These are phyloP conservation scores for Ailuropoda melanoleuca DNA, from an alignment of 2,113 vertebrate genomes.

Conservation along the genomic window DNA sequence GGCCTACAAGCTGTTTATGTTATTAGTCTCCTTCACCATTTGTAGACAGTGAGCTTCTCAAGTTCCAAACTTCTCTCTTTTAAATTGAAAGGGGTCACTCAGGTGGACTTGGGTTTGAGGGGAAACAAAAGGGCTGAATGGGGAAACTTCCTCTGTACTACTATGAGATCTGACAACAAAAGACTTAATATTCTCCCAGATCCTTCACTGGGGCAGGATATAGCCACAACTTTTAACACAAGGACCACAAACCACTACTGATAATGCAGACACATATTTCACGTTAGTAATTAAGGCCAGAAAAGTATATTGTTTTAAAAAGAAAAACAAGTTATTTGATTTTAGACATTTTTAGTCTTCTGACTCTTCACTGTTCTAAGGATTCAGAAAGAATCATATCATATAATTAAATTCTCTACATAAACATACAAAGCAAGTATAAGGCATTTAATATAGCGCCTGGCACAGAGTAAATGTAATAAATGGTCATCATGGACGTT, in stretches of 20 bases:
- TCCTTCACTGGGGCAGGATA: not conserved
- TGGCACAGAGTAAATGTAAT: not conserved
- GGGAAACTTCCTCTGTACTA: not conserved
- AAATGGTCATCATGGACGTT: not conserved
- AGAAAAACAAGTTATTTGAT: not conserved
- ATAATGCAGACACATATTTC: not conserved
- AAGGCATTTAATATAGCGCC: not conserved
- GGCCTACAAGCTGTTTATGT: not conserved
- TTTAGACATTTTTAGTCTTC: conserved; percentile 20
- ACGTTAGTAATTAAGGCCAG: conserved; percentile 3
- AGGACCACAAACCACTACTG: not conserved
- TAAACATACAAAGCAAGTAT: not conserved
- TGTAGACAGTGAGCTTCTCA: not conserved
- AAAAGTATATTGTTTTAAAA: not conserved
- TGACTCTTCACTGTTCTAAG: not conserved
- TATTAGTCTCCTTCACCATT: not conserved
- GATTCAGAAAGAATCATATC: not conserved
- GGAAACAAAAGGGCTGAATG: not conserved
- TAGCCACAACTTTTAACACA: not conserved
- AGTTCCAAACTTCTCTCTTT: not conserved
- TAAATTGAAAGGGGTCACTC: not conserved
- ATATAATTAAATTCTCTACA: not conserved
- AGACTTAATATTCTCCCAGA: not conserved
- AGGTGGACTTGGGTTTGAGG: not conserved
- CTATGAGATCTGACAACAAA: not conserved